Percentiles rank a stretch among this genome's conserved stretches.
These are phyloP conservation scores for Hipposideros larvatus DNA, from an alignment of 2,797 vertebrate genomes.

Conservation along the genomic window DNA sequence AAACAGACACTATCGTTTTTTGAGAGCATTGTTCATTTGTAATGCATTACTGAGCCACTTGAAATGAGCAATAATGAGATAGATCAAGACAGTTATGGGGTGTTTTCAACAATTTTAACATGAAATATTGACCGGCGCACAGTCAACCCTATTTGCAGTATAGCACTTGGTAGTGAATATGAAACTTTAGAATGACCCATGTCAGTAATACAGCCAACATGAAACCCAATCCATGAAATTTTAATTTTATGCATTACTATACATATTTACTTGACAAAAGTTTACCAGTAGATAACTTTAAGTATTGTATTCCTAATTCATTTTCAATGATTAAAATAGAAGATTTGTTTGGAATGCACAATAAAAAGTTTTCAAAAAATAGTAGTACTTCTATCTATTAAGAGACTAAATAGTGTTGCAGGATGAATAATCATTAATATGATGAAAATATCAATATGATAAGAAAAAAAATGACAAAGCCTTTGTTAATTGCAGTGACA, in stretches of 20 bases:
- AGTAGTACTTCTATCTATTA: background rate
- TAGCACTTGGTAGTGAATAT: background rate
- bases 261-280: slow-evolving; percentile 39
- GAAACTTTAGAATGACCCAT: background rate
- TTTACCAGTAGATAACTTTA: slow-evolving; percentile 15
- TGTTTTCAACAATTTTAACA: slow-evolving; percentile 23
- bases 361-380: slow-evolving; percentile 25
- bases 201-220: background rate
- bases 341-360: slow-evolving; percentile 40
- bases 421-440: slow-evolving; percentile 29
- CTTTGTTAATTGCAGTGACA: background rate
- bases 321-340: slow-evolving; percentile 57
- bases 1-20: background rate
- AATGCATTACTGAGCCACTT: background rate
- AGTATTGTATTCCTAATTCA: slow-evolving; percentile 11
- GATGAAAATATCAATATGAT: slow-evolving; percentile 1
- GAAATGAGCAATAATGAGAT: background rate
- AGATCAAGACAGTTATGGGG: background rate
- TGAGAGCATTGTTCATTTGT: background rate
- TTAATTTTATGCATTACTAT: background rate
- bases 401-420: slow-evolving; percentile 10
- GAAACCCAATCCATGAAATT: slow-evolving; percentile 37
- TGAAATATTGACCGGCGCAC: background rate
- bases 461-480: slow-evolving; percentile 33
- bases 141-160: background rate